Evolutionary conservation across 2,888 invertebrate species (phyloP), one percentile per base, ranked within the genome.

Genomic region (Ennomos erosarius): DNA sequence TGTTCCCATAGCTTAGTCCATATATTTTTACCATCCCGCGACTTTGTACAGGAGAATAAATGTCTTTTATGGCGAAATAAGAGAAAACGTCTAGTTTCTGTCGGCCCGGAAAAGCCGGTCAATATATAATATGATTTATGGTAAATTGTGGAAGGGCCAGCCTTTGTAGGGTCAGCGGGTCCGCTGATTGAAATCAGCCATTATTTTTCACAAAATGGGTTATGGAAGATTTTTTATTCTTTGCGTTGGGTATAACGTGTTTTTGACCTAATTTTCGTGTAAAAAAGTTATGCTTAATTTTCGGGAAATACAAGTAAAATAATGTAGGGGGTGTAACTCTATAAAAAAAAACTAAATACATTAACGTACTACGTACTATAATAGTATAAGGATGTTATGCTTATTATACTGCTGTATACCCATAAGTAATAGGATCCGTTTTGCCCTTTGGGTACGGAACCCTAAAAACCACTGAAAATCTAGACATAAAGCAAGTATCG

Each of bases 51-150:
- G 34, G 11, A 33, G 36, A 53, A 55, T 57, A 60, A 50, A 56
- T 49, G 55, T 57, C 46, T 50, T 55, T 43, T 45, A 51, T 37
- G 49, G 47, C 49, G 58, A 55, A 54, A 56, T 59, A 59, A 55
- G 63, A 52, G 52, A 53, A 53, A 50, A 38, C 53, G 52, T 46
- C 39, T 54, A 46, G 58, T 59, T 46, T 47, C 46, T 40, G 61
- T 47, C 56, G 56, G 45, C 66, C 67, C 61, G 59, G 60, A 66
- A 64, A 57, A 53, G 44, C 59, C 50, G 59, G 59, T 54, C 59
- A 54, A 59, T 59, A 59, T 54, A 59, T 59, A 54, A 50, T 50
- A 59, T 54, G 59, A 59, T 59, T 59, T 59, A 59, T 59, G 59
- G 45, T 59, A 59, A 59, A 59, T 59, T 59, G 54, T 54, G 59